Base-by-base conservation (phyloP, 2,888 invertebrate species). In the Pachymerium ferrugineum region DNA sequence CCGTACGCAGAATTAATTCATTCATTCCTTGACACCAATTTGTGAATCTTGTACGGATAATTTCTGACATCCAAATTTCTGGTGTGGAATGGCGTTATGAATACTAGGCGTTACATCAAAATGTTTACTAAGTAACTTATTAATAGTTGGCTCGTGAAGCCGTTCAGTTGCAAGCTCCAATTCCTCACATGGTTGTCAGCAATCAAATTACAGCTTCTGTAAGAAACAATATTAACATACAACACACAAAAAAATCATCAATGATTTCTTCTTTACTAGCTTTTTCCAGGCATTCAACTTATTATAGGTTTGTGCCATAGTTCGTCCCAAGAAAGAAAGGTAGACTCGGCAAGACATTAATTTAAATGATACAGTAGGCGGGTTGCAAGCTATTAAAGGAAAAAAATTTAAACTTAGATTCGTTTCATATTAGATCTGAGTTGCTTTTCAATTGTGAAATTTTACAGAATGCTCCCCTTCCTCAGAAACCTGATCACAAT, bases 181-280 rank as follows among this genome's bases (percentile, higher is more conserved):
- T 97, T 80, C 97, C 97, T 0, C 97, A 97, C 80, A 92, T 97
- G 87, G 97, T 97, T 6, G 94, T 97, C 47, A 96, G 96, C 69
- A 97, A 97, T 84, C 95, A 97, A 83, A 97, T 97, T 76, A 93
- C 96, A 86, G 94, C 95, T 3, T 95, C 96, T 25, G 92, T 94
- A 82, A 83, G 83, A 67, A 67, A 67, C 3, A 16, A 16, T 12
- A 67, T 67, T 67, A 28, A 28, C 14, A 35, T 35, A 10, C 35
- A 10, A 35, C 14, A 35, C 8, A 10, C 10, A 10, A 35, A 10
- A 35, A 10, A 35, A 10, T 35, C 10, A 10, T 35, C 10, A 67
- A 6, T 67, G 19, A 67, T 67, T 68, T 68, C 3, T 30, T 30
- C 28, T 22, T 68, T 10, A 10, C 4, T 81, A 91, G 91, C 88